Percentiles rank a stretch among this genome's conserved stretches.
These are phyloP conservation scores for Thamnophis sirtalis DNA, from an alignment of 2,113 vertebrate genomes.

Conservation along the genomic window DNA sequence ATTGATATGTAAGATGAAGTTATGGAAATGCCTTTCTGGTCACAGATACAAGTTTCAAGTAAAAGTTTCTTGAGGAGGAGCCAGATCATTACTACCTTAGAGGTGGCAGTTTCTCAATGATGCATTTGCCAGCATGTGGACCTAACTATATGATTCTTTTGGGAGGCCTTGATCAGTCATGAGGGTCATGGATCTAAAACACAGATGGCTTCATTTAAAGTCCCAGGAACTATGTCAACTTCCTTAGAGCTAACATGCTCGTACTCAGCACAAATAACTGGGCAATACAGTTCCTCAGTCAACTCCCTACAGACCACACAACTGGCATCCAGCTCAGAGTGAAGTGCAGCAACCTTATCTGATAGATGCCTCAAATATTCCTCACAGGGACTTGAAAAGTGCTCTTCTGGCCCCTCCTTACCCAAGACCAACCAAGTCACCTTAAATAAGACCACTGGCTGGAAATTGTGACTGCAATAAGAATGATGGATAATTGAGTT, in stretches of 20 bases:
- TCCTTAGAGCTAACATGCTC: neutral
- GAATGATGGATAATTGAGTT: neutral
- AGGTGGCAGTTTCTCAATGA: neutral
- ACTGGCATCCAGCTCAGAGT: neutral
- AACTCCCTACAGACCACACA: neutral
- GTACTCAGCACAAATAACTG: neutral
- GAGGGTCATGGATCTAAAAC: neutral
- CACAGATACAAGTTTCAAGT: neutral
- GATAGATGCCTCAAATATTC: neutral
- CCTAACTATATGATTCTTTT: neutral
- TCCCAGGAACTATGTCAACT: neutral
- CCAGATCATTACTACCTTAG: neutral
- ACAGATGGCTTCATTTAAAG: neutral
- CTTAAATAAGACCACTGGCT: neutral
- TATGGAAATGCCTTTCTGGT: neutral
- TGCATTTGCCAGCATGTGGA: neutral
- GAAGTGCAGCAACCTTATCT: neutral
- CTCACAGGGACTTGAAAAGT: neutral
- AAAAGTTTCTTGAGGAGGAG: neutral
- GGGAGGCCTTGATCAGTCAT: neutral
- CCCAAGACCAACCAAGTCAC: neutral
- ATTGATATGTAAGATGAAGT: neutral
- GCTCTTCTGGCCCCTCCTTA: neutral
- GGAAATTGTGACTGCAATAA: neutral
- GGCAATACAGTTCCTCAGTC: neutral